Percentiles rank a stretch among this genome's conserved stretches.
These are phyloP conservation scores for Archaeoteleia sp. DNA, from an alignment of 2,888 invertebrate genomes.

Conservation along the genomic window DNA sequence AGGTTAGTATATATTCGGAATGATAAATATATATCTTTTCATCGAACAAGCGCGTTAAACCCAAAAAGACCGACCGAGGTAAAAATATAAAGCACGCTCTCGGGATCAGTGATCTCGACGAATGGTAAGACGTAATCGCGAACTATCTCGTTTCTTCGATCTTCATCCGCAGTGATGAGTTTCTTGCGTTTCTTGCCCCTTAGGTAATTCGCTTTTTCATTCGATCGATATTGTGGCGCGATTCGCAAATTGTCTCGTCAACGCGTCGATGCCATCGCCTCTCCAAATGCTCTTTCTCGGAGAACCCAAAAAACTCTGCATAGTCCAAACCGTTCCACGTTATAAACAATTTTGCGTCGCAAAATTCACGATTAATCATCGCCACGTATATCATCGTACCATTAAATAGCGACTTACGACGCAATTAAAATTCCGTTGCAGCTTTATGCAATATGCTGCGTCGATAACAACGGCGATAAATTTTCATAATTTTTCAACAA, in stretches of 20 bases:
- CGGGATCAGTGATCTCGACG: constrained; percentile 1
- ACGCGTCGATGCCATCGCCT: constrained; percentile 24
- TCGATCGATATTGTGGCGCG: constrained; percentile 19
- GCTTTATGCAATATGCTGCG: too few relatives aligned
- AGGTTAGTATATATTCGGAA: too few relatives aligned
- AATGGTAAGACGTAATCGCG: constrained; percentile 6
- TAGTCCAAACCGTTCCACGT: too few relatives aligned
- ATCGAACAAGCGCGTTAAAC: constrained; percentile 7
- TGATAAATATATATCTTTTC: not conserved
- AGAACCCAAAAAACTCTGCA: too few relatives aligned
- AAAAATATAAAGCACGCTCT: constrained; percentile 16
- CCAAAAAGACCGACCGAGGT: too few relatives aligned
- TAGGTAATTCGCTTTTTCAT: constrained; percentile 29
- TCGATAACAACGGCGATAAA: too few relatives aligned
- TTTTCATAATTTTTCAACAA: too few relatives aligned
- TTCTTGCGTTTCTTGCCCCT: constrained; percentile 24
- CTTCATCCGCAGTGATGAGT: constrained; percentile 20
- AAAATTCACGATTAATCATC: too few relatives aligned
- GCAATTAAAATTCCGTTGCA: too few relatives aligned
- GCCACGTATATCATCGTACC: too few relatives aligned
- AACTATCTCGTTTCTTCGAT: constrained; percentile 23
- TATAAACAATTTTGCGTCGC: too few relatives aligned
- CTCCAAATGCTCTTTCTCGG: constrained; percentile 1
- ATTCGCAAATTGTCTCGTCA: constrained; percentile 34
- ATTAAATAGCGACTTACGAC: too few relatives aligned